A percentile compares a stretch with the other conserved stretches of the same genome.
Conservation (phyloP, 2,113 vertebrate genomes). For the Marcusenius ussheri region DNA sequence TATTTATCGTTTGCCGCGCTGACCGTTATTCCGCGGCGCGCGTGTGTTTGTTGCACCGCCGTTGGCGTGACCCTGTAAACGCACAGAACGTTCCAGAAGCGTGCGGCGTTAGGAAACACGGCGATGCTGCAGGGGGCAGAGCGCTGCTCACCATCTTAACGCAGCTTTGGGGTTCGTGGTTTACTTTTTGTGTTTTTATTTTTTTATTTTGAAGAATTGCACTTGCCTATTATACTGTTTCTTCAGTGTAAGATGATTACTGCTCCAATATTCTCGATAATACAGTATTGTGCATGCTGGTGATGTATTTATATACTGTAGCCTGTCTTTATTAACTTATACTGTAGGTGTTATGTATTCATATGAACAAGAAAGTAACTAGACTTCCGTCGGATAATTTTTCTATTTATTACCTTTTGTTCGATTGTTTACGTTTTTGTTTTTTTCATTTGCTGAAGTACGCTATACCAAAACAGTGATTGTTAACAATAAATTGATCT, state of each 20-base stretch:
- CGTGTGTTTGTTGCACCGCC: background rate
- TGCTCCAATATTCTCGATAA: conserved; percentile 91
- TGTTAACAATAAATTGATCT: conserved; percentile 90
- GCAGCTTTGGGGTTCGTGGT: conserved; percentile 77
- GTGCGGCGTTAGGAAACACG: conserved; percentile 55
- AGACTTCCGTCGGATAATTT: conserved; percentile 79
- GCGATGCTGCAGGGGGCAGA: conserved; percentile 39
- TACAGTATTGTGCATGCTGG: conserved; percentile 98
- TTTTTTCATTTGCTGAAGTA: conserved; percentile 77
- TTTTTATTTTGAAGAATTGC: conserved; percentile 75
- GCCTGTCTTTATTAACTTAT: conserved; percentile 98
- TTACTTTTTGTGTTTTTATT: conserved; percentile 62
- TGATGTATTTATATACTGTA: conserved; percentile 99
- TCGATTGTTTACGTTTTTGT: conserved; percentile 68
- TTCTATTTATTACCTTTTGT: conserved; percentile 79
- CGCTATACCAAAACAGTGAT: conserved; percentile 89
- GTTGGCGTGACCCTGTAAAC: conserved; percentile 22
- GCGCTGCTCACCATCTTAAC: conserved; percentile 68
- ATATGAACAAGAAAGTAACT: conserved; percentile 80
- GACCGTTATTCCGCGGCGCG: background rate
- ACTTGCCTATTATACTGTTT: conserved; percentile 92
- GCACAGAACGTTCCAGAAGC: conserved; percentile 69
- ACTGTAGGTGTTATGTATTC: conserved; percentile 97
- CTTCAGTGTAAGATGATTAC: conserved; percentile 87
- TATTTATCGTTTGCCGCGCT: background rate